Conservation (phyloP, 2,113 vertebrate genomes). For the Hemicordylus capensis region DNA sequence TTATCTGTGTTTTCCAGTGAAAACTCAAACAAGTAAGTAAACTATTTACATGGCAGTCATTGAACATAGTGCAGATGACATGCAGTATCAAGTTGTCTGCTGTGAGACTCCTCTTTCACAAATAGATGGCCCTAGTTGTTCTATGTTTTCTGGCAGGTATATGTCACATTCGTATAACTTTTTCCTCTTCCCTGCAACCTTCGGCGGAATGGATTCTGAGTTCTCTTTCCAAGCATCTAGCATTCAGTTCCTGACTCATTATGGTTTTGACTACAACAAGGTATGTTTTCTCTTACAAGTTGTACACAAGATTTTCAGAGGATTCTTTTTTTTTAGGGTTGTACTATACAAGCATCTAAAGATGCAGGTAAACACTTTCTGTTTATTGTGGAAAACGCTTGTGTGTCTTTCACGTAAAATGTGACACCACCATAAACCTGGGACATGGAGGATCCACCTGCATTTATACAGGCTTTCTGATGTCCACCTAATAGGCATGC, state of each 20-base stretch:
- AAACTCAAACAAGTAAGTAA: constrained; percentile 73
- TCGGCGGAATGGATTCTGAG: constrained; percentile 71
- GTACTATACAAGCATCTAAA: background rate
- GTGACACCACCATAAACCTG: no score
- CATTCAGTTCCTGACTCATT: constrained; percentile 75
- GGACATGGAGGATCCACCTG: background rate
- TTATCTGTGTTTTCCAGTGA: constrained; percentile 75
- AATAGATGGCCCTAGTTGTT: background rate
- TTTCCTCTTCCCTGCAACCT: constrained; percentile 76
- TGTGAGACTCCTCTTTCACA: background rate
- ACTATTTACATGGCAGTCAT: background rate
- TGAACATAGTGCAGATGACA: background rate
- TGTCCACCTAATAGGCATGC: background rate
- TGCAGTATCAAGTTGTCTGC: background rate
- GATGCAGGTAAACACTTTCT: no score
- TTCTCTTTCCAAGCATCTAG: constrained; percentile 76
- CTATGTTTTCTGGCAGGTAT: constrained; percentile 62
- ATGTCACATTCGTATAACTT: constrained; percentile 78
- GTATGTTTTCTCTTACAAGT: constrained; percentile 46
- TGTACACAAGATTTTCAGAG: background rate
- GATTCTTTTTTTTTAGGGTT: background rate
- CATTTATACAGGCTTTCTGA: background rate
- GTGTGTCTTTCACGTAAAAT: no score
- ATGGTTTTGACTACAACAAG: constrained; percentile 81
- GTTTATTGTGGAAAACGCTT: no score